phyloP scores from a whole-genome alignment of 2,888 invertebrate genomes.

The Heliconius aoede region DNA sequence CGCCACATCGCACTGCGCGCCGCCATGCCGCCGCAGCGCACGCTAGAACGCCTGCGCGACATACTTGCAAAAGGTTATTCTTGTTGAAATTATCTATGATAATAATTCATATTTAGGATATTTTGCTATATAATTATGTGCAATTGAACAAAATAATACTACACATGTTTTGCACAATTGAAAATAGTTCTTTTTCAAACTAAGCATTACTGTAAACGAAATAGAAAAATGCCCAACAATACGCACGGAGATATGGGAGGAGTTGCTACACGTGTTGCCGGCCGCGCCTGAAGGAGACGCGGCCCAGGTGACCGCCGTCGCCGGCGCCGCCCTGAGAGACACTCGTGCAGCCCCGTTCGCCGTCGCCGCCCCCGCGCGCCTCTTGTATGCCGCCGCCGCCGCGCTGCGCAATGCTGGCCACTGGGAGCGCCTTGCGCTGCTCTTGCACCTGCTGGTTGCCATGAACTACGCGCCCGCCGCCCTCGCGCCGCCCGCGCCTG shows the following conservation, averaged over 20 bases:
- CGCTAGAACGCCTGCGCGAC: conserved; percentile 50
- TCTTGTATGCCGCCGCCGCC: conserved; percentile 57
- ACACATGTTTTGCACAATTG: no score
- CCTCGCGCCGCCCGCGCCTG: conserved; percentile 50
- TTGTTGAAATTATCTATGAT: no score
- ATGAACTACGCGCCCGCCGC: conserved; percentile 82
- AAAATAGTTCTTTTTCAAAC: not conserved
- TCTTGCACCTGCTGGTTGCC: conserved; percentile 87
- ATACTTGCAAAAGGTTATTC: conserved; percentile 48
- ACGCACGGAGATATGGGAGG: conserved; percentile 58
- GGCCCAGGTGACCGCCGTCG: conserved; percentile 47
- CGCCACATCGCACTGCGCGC: conserved; percentile 48
- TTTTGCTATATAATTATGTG: no score
- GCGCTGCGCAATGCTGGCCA: conserved; percentile 86
- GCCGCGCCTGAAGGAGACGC: conserved; percentile 47
- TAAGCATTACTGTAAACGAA: not conserved
- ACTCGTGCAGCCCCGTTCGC: conserved; percentile 50
- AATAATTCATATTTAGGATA: no score
- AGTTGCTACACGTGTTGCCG: conserved; percentile 54
- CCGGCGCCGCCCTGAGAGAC: conserved; percentile 53
- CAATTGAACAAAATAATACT: no score
- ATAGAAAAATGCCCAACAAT: conserved; percentile 11
- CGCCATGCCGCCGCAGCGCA: conserved; percentile 48
- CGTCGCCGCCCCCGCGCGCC: conserved; percentile 59
- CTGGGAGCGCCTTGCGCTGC: conserved; percentile 89